Evolutionary conservation across 2,888 invertebrate genomes (phyloP).

Genomic region (Spisula subtruncata): DNA sequence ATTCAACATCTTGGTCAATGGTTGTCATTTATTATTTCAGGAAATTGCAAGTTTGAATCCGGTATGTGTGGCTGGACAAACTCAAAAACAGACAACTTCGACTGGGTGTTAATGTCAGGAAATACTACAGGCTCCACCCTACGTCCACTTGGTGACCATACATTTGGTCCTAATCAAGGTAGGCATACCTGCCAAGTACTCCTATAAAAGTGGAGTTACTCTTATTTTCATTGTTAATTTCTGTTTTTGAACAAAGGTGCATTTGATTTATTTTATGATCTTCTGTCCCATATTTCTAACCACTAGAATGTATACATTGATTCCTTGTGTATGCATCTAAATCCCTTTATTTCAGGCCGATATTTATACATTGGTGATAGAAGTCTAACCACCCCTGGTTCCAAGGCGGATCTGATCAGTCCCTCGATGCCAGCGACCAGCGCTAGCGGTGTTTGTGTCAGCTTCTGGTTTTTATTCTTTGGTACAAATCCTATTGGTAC

Average conservation of each 20-base stretch:
- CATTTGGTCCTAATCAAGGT: conserved; percentile 73
- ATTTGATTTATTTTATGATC: too few species aligned
- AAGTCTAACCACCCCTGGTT: conserved; percentile 89
- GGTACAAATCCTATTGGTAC: conserved; percentile 72
- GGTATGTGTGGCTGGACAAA: conserved; percentile 82
- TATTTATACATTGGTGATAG: conserved; percentile 90
- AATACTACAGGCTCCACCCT: conserved; percentile 55
- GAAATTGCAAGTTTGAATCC: conserved; percentile 83
- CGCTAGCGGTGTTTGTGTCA: conserved; percentile 72
- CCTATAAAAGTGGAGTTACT: too few species aligned
- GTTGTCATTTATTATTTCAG: conserved; percentile 58
- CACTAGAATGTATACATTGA: too few species aligned
- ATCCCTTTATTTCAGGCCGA: conserved; percentile 89
- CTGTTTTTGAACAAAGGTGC: too few species aligned
- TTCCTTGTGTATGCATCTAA: too few species aligned
- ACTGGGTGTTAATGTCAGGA: conserved; percentile 73
- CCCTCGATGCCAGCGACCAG: conserved; percentile 77
- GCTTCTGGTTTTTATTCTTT: conserved; percentile 79
- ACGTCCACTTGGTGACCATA: conserved; percentile 76
- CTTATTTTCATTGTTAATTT: too few species aligned
- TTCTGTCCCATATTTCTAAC: too few species aligned
- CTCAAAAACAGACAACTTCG: conserved; percentile 74
- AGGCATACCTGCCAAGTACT: too few species aligned
- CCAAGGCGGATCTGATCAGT: conserved; percentile 88
- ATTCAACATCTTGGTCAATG: background rate